phyloP scores from a whole-genome alignment of 2,113 vertebrate species.

The Bettongia penicillata region DNA sequence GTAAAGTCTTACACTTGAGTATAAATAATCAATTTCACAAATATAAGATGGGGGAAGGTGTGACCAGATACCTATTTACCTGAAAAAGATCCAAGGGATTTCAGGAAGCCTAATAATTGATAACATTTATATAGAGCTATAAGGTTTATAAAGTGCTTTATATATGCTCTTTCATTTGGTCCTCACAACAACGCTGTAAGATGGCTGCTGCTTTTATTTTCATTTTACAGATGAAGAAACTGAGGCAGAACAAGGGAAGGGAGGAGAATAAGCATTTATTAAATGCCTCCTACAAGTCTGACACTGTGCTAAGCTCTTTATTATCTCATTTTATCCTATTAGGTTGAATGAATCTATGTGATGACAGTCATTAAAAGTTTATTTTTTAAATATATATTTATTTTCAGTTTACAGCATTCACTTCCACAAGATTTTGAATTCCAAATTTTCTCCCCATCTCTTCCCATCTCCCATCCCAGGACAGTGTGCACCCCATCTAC shows the following conservation, averaged over 20 bases:
- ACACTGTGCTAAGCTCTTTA: background rate
- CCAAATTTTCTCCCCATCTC: too few species aligned
- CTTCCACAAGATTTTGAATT: too few species aligned
- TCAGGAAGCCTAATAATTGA: background rate
- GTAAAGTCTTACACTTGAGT: background rate
- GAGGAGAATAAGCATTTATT: background rate
- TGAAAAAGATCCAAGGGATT: background rate
- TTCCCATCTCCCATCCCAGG: too few species aligned
- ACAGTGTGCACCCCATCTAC: too few species aligned
- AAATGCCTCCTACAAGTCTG: background rate
- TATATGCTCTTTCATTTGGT: background rate
- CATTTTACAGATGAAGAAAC: background rate
- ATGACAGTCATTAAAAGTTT: background rate
- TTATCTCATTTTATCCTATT: background rate
- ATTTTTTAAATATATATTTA: too few species aligned
- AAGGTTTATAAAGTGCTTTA: background rate
- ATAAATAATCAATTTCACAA: background rate
- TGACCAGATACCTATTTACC: background rate
- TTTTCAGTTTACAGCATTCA: too few species aligned
- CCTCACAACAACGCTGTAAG: background rate
- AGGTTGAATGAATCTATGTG: background rate
- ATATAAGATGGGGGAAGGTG: background rate
- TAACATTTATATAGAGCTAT: background rate
- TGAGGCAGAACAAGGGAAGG: background rate
- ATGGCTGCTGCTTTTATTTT: background rate